Base-by-base conservation (phyloP, 2,797 vertebrate species). In the Spinus pinus region DNA sequence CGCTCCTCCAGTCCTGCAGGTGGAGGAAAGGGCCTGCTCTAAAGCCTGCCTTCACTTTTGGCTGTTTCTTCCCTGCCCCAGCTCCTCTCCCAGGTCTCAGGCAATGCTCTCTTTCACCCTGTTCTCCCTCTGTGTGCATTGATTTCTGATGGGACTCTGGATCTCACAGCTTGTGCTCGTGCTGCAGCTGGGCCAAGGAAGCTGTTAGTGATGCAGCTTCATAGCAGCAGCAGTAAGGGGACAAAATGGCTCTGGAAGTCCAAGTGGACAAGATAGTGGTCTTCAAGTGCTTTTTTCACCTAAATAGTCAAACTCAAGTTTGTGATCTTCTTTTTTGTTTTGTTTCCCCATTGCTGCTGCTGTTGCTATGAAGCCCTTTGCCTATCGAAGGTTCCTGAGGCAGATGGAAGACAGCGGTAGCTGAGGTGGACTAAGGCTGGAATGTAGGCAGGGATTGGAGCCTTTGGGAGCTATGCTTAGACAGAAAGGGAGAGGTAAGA, bases 381-480 rank as follows among this genome's bases (percentile, higher is more conserved):
- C 86, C 69, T 80, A 3, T 92, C 4, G 62, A 69, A 96, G 91
- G 91, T 73, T 90, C 86, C 75, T 13, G 83, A 91, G 83, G 78
- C 91, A 95, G 74, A 78, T 37, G 18, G 73, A 95, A 49, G 92
- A 88, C 83, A 96, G 92, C 62, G 71, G 82, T 88, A 90, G 90
- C 89, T 85, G 94, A 95, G 94, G 91, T 94, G 94, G 89, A 74
- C 94, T 95, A 62, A 87, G 7, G 27, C 85, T 96, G 94, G 79
- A 81, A 86, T 90, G 75, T 96, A 93, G 95, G 79, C 94, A 95
- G 96, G 95, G 94, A 20, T 2, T 94, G 94, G 81, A 95, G 23
- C 82, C 41, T 88, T 89, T 88, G 94, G 91, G 89, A 95, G 89
- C 93, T 91, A 11, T 94, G 91, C 95, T 96, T 96, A 93, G 93